These are phyloP conservation scores for Pegea sp. DNA, from an alignment of 23 tunicate genomes.

Conservation along the genomic window DNA sequence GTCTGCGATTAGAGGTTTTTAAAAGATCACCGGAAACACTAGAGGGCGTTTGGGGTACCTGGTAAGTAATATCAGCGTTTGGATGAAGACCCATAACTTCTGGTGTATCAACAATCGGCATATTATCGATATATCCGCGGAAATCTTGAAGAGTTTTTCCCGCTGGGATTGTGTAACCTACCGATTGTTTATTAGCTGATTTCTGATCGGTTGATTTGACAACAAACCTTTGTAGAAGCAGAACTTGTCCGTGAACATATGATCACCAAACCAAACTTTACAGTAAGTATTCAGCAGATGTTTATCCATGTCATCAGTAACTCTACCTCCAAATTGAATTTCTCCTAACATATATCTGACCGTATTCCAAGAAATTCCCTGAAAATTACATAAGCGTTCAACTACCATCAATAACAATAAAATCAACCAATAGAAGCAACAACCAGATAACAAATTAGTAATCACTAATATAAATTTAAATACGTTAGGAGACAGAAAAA, in stretches of 20 bases:
- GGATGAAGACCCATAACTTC: constrained; percentile 99
- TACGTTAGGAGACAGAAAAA: too few species aligned
- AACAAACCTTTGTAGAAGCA: constrained; percentile 69
- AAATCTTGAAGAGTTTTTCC: constrained; percentile 72
- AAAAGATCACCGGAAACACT: background rate
- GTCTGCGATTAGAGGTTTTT: constrained; percentile 17
- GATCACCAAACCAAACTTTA: constrained; percentile 94
- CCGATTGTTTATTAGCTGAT: background rate
- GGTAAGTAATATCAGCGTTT: constrained; percentile 98
- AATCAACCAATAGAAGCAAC: background rate
- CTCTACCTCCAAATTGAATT: constrained; percentile 97
- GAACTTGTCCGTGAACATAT: constrained; percentile 83
- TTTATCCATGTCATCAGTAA: constrained; percentile 96
- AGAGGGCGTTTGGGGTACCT: constrained; percentile 12
- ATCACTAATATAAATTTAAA: too few species aligned
- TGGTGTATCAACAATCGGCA: constrained; percentile 92
- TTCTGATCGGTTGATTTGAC: background rate
- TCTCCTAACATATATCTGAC: constrained; percentile 98
- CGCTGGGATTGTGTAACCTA: constrained; percentile 69
- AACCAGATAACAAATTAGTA: too few species aligned
- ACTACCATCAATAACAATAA: background rate
- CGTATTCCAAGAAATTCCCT: constrained; percentile 98
- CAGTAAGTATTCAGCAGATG: constrained; percentile 92
- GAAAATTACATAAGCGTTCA: too few species aligned
- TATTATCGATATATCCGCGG: constrained; percentile 69